Base-by-base conservation (phyloP, 2,888 invertebrate species). In the Anoncus sp. region DNA sequence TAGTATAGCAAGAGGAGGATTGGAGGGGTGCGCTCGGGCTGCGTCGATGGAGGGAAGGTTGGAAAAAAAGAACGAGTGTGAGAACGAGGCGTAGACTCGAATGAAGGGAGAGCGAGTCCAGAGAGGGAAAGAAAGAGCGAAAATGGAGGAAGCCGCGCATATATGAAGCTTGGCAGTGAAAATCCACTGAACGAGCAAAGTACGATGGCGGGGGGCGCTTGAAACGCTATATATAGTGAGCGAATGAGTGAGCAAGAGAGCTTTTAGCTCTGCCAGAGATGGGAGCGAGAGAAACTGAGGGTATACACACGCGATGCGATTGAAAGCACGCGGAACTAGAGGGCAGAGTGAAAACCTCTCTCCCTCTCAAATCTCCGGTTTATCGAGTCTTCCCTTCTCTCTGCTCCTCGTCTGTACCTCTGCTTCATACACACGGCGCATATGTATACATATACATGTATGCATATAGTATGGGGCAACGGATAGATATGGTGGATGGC, bases 341-440 rank as follows among this genome's bases (percentile, higher is more conserved):
- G 35, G 38, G 38, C 22, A 51, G 51, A 38, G 38, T n/a, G n/a
- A 65, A 65, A 57, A 59, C 24, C 53, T 53, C 60, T 59, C 51
- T 43, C 55, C 62, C 55, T 49, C 63, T 18, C 31, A 20, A 63
- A 22, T 24, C 65, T 51, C 14, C 24, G 65, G 20, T 65, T 57
- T 65, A 70, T 70, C 70, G 75, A 75, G 65, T 59, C 65, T 59
- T 60, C 51, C 49, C 4, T 45, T 22, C 14, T 59, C 24, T 47
- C 49, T 49, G 20, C 51, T 55, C 40, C 16, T 51, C 49, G 7
- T 27, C 10, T 14, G n/a, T 35, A 24, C 22, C 2, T 12, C 69
- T 49, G 40, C 31, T 20, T 53, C 47, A 5, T 27, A 27, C 43
- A 27, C n/a, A 12, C n/a, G n/a, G 10, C 27, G 14, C 27, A 12